These are phyloP conservation scores for Helicoverpa armigera DNA, from an alignment of 1,140 invertebrate species.

Conservation along the genomic window DNA sequence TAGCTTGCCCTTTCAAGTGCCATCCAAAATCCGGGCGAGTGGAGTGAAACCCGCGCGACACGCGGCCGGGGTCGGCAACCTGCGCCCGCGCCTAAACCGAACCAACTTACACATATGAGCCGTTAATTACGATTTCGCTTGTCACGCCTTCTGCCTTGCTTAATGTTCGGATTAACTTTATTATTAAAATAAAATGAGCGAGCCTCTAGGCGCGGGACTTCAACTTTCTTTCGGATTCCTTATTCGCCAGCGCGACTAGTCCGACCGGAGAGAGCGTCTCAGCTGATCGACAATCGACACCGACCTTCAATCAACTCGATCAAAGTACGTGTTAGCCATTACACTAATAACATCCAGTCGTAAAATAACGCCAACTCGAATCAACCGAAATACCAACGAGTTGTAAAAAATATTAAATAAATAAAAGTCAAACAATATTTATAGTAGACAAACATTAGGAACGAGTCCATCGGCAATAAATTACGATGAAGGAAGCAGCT, in stretches of 20 bases:
- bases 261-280: not conserved
- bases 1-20: slow-evolving; percentile 29
- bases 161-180: slow-evolving; percentile 76
- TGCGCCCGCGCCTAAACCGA: slow-evolving; percentile 53
- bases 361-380: slow-evolving; percentile 14
- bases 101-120: slow-evolving; percentile 63
- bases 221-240: slow-evolving; percentile 45
- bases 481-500: slow-evolving; percentile 33
- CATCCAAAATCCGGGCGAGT: slow-evolving; percentile 40
- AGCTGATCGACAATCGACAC: slow-evolving; percentile 1
- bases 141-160: slow-evolving; percentile 78
- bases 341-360: not conserved
- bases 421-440: slow-evolving; percentile 31
- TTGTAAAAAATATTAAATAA: slow-evolving; percentile 33
- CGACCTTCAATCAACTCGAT: not conserved
- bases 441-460: slow-evolving; percentile 39
- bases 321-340: not conserved
- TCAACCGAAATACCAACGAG: not conserved
- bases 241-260: not conserved
- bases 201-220: slow-evolving; percentile 42
- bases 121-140: slow-evolving; percentile 80
- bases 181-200: slow-evolving; percentile 57
- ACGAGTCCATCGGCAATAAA: slow-evolving; percentile 33
- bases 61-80: slow-evolving; percentile 55
- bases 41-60: slow-evolving; percentile 36